Percentiles rank a stretch among this genome's conserved stretches.
phyloP scores from a whole-genome alignment of 2,113 vertebrate genomes.

The Scolopax mira region DNA sequence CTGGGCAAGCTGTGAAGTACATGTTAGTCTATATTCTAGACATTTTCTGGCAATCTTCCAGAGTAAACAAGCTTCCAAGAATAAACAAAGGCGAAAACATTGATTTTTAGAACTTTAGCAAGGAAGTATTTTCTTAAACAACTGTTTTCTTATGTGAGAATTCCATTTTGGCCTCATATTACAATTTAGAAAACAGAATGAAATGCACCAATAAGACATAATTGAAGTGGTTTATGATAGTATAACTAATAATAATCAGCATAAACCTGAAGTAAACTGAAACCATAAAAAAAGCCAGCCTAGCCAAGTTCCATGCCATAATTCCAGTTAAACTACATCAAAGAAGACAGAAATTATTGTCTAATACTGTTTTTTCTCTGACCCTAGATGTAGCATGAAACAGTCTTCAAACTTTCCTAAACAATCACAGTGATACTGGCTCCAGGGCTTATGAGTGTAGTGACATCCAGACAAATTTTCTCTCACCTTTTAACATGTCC shows the following conservation, averaged over 20 bases:
- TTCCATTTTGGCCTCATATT: background rate
- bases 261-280: background rate
- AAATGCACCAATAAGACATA: background rate
- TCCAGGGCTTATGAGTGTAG: background rate
- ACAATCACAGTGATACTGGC: background rate
- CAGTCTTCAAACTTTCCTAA: background rate
- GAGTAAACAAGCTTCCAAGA: conserved; percentile 34
- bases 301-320: background rate
- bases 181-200: background rate
- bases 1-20: conserved; percentile 10
- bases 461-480: background rate
- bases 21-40: background rate
- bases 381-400: background rate
- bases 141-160: background rate
- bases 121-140: background rate
- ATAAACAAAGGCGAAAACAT: background rate
- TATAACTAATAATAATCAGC: background rate
- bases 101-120: background rate
- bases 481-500: background rate
- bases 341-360: background rate
- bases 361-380: background rate
- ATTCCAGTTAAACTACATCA: background rate
- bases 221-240: background rate
- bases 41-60: conserved; percentile 25
- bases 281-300: background rate